Conservation (phyloP, 1,140 invertebrate species). For the Calycopis cecrops region DNA sequence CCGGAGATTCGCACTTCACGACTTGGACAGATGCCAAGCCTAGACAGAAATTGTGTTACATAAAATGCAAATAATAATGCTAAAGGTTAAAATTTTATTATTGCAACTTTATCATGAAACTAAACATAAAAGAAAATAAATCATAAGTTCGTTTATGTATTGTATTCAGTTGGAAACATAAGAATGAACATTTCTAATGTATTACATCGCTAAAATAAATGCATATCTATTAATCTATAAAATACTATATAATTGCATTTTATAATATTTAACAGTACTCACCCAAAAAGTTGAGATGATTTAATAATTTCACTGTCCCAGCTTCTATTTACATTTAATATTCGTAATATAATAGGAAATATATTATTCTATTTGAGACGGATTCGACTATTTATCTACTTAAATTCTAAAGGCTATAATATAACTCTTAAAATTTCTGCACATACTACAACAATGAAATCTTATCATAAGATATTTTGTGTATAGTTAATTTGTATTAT, state of each 20-base stretch:
- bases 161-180: too few relatives aligned
- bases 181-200: too few relatives aligned
- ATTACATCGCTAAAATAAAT: too few relatives aligned
- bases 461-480: slow-evolving; percentile 27
- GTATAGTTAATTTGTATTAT: slow-evolving; percentile 13
- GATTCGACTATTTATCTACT: slow-evolving; percentile 41
- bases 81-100: too few relatives aligned
- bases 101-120: too few relatives aligned
- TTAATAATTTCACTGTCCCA: neutral
- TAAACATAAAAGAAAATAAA: too few relatives aligned
- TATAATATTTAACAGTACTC: neutral
- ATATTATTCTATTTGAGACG: slow-evolving; percentile 50
- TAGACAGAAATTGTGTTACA: slow-evolving; percentile 3
- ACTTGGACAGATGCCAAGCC: slow-evolving; percentile 5
- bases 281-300: slow-evolving; percentile 13
- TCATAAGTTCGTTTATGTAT: too few relatives aligned
- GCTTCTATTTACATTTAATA: slow-evolving; percentile 7
- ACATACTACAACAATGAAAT: slow-evolving; percentile 30
- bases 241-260: neutral
- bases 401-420: slow-evolving; percentile 17
- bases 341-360: slow-evolving; percentile 27
- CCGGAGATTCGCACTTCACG: slow-evolving; percentile 1
- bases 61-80: neutral
- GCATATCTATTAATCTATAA: too few relatives aligned
- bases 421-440: slow-evolving; percentile 21